Conservation (phyloP, 2,888 invertebrate genomes). For the Drosophila mercatorum region DNA sequence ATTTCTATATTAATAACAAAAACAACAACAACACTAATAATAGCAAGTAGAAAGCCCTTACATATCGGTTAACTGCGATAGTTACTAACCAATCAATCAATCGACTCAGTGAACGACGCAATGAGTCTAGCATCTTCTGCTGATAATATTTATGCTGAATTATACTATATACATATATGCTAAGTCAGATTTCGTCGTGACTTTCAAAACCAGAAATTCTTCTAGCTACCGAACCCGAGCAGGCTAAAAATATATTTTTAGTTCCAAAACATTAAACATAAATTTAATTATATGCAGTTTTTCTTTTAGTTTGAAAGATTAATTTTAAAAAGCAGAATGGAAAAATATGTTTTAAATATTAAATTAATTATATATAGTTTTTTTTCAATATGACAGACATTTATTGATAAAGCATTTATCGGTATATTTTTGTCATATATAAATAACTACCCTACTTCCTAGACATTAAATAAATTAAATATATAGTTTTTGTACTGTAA, state of each 20-base stretch:
- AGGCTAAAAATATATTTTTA: not conserved
- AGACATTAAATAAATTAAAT: no score
- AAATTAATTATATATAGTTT: no score
- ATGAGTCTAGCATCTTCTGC: constrained; percentile 5
- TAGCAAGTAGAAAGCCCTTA: constrained; percentile 1
- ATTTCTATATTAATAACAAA: not conserved
- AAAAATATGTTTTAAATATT: no score
- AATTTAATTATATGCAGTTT: not conserved
- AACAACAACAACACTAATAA: constrained; percentile 8
- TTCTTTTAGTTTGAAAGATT: no score
- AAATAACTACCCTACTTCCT: no score
- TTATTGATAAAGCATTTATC: not conserved
- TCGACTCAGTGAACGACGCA: not conserved
- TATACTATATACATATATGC: not conserved
- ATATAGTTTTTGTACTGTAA: no score
- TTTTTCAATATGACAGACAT: no score
- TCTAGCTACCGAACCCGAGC: not conserved
- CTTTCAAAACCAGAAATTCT: not conserved
- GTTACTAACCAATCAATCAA: constrained; percentile 17
- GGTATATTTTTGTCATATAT: no score
- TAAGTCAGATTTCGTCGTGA: not conserved
- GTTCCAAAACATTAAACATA: not conserved
- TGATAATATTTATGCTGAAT: no score
- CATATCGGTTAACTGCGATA: not conserved
- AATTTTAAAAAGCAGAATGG: not conserved